Base-by-base conservation (phyloP, 2,113 vertebrate species). In the Todiramphus saurophagus region DNA sequence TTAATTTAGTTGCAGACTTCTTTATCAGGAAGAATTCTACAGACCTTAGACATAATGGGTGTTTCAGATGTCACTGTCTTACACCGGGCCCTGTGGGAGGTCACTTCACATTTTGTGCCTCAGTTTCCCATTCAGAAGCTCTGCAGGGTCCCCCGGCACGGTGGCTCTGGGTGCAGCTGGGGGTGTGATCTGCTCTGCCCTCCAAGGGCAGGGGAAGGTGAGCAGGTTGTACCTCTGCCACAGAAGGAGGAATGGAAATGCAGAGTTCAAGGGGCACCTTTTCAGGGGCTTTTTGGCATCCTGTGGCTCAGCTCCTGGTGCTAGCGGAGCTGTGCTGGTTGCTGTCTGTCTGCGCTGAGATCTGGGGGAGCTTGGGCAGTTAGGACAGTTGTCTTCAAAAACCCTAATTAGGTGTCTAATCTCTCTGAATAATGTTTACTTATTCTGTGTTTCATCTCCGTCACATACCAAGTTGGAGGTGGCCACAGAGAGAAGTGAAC, bases 11-110 rank as follows among this genome's bases (percentile, higher is more conserved):
- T 44, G 53, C 4, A 9, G 13, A 1, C 4, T 50, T 25, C 15
- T 50, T 20, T 25, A 39, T 23, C 0, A 0, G 16, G 20, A 23
- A 23, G 44, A 3, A 16, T 43, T 15, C 28, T 28, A 4, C 20
- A 46, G 77, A 2, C 17, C 16, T 33, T 4, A 3, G 15, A 9
- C 1, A 4, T 33, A 7, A 10, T 24, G 48, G 9, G 9, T 17
- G 50, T 84, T 62, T 7, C 23, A 16, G 16, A 3, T 13, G 28
- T n/a, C 7, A 0, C 10, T 30, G 16, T 41, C 2, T 43, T 5
- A 9, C 15, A 10, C 16, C 23, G 0, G 2, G 19, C 33, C 58
- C 19, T 21, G 37, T 17, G 50, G 18, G 16, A 13, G 41, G 41
- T 41, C 12, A 13, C 41, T 41, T 41, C 7, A 2, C 5, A 0